A percentile compares a stretch with the other conserved stretches of the same genome.
phyloP scores from a whole-genome alignment of 2,888 invertebrate species.

The Barypeithes pellucidus region DNA sequence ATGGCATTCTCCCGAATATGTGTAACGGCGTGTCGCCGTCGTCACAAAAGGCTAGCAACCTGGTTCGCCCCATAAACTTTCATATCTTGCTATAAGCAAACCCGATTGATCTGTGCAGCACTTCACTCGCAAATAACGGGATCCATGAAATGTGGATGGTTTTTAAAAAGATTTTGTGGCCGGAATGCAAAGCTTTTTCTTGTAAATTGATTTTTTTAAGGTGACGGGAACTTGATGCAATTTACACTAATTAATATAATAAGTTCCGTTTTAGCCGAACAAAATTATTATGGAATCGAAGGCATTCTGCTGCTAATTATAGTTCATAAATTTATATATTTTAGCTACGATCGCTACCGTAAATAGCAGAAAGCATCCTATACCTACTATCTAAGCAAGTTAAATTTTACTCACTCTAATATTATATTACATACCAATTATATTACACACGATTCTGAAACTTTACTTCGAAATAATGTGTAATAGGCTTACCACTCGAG shows the following conservation, averaged over 20 bases:
- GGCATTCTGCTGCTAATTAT: not conserved
- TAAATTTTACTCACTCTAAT: too few species aligned
- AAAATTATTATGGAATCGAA: too few species aligned
- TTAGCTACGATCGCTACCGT: too few species aligned
- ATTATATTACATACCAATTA: too few species aligned
- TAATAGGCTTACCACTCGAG: too few species aligned
- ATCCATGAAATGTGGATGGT: constrained; percentile 35
- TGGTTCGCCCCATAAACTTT: constrained; percentile 52
- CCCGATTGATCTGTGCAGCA: constrained; percentile 44
- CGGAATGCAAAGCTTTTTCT: constrained; percentile 7
- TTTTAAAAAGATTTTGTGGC: constrained; percentile 22
- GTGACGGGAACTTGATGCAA: not conserved
- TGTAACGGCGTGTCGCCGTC: constrained; percentile 52
- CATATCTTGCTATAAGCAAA: constrained; percentile 43
- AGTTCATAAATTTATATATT: not conserved
- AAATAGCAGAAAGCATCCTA: too few species aligned
- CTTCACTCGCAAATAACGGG: constrained; percentile 37
- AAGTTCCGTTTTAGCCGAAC: not conserved
- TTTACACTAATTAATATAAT: not conserved
- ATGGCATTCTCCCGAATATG: constrained; percentile 48
- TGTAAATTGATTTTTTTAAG: not conserved
- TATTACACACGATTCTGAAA: too few species aligned
- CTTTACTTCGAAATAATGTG: too few species aligned
- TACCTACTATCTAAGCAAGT: too few species aligned
- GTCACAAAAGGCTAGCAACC: constrained; percentile 51